Evolutionary conservation across 2,113 vertebrate species (phyloP), one percentile per base, ranked within the genome.

Genomic region (Ammodytes dubius): DNA sequence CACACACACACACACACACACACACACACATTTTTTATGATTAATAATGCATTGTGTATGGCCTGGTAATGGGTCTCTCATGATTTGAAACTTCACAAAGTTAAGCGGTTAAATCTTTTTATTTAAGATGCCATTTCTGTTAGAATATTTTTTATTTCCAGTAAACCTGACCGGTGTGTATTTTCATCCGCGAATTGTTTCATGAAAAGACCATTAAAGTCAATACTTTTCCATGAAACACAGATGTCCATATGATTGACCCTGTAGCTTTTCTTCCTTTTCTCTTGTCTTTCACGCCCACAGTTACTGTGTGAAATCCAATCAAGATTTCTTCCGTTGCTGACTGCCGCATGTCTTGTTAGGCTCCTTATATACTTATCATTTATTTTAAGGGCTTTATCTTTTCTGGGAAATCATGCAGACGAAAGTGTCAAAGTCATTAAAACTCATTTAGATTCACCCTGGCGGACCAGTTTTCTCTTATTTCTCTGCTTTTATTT

Each of bases 31-130:
- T 61, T 61, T 43, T 61, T 78, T 19, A 35, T 59, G 15, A 79
- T 87, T 82, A 87, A 84, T 89, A 88, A 87, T 87, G 64, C 84
- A 85, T 17, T 6, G 11, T 35, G 17, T 63, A 43, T 43, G 45
- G 46, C 60, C 40, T n/a, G n/a, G 50, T 90, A 89, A 88, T 83
- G 46, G 74, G 67, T 83, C 74, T 66, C 79, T 65, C 60, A 49
- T 67, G 74, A 87, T 57, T 61, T 73, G 43, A 15, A 63, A 70
- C 54, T 4, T 17, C 17, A 52, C 53, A 72, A 35, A 79, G 69
- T 71, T 11, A 54, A 77, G 54, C 4, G 12, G 5, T 58, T 67
- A 54, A 27, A 76, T 8, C 37, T 13, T 69, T 67, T 47, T 39
- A 9, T 17, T 64, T 53, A 37, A 43, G 45, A 3, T 17, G 19